These are phyloP conservation scores for Paratilapia polleni DNA, from an alignment of 2,113 vertebrate genomes.

Conservation along the genomic window DNA sequence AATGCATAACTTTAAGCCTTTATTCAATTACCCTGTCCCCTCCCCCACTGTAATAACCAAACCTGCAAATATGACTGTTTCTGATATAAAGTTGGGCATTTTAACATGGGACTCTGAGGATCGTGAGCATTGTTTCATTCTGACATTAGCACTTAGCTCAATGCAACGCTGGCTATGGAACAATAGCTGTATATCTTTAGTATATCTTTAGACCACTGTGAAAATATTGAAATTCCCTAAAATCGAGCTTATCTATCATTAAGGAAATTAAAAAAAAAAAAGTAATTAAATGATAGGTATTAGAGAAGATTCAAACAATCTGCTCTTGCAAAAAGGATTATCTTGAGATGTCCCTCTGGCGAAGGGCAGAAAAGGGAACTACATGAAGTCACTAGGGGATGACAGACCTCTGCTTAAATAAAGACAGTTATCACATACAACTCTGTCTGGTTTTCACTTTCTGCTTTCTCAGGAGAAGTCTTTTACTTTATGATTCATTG, in stretches of 20 bases:
- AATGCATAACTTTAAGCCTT: not conserved
- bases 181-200: no score
- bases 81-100: not conserved
- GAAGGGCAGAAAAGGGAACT: constrained; percentile 24
- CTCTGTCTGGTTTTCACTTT: constrained; percentile 6
- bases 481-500: constrained; percentile 12
- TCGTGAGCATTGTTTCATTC: no score
- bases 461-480: not conserved
- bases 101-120: no score
- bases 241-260: no score
- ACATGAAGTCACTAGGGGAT: constrained; percentile 51
- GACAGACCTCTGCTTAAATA: constrained; percentile 46
- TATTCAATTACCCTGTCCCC: not conserved
- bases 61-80: constrained; percentile 1
- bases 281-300: not conserved
- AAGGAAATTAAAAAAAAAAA: no score
- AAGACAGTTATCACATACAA: constrained; percentile 34
- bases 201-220: no score
- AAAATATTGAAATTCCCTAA: no score
- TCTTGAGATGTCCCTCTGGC: not conserved
- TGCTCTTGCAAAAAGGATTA: constrained; percentile 31
- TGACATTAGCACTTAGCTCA: no score
- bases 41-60: not conserved
- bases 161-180: no score
- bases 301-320: not conserved